phyloP scores from a whole-genome alignment of 2,888 invertebrate genomes.

The Sialis fuliginosa region DNA sequence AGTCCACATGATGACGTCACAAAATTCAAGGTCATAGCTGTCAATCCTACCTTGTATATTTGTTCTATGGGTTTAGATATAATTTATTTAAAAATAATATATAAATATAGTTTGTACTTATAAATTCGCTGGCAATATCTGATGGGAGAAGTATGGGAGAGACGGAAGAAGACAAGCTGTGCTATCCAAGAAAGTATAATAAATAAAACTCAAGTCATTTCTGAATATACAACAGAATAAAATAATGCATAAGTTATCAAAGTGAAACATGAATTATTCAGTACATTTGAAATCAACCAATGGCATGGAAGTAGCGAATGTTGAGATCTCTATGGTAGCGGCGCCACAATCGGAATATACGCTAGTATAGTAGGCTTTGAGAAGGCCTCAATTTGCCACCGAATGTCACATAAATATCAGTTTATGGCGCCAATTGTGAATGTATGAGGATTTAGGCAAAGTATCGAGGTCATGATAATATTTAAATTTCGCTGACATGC shows the following conservation, averaged over 20 bases:
- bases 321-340: no score
- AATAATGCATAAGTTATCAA: slow-evolving; percentile 11
- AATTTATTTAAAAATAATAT: slow-evolving; percentile 13
- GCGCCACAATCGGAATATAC: no score
- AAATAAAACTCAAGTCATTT: neutral
- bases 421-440: no score
- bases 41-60: neutral
- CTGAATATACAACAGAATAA: slow-evolving; percentile 5
- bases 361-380: no score
- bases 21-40: no score
- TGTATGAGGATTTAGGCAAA: no score
- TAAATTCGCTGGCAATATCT: slow-evolving; percentile 25
- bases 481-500: no score
- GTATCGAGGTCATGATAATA: no score
- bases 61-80: neutral
- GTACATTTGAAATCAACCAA: slow-evolving; percentile 10
- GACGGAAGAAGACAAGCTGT: no score
- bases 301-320: slow-evolving; percentile 12
- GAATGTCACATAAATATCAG: no score
- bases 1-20: no score
- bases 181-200: neutral
- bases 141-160: slow-evolving; percentile 13
- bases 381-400: no score
- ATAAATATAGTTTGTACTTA: slow-evolving; percentile 24
- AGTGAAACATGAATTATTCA: slow-evolving; percentile 11